These are phyloP conservation scores for Hystrix cristata DNA, from an alignment of 2,113 vertebrate genomes.

Conservation along the genomic window DNA sequence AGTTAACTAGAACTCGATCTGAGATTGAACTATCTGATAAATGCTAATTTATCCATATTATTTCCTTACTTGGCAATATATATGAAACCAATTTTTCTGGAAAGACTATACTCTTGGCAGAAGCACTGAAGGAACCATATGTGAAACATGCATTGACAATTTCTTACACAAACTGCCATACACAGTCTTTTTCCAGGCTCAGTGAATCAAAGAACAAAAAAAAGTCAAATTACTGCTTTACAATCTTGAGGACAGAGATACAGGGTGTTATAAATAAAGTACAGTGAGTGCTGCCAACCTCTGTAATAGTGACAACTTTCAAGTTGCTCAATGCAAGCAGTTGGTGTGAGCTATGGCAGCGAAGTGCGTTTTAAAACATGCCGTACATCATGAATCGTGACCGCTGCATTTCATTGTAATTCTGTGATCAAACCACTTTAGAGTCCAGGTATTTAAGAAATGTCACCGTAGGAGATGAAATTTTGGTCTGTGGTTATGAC, in stretches of 20 bases:
- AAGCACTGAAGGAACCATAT: neutral
- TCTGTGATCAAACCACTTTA: neutral
- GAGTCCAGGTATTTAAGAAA: neutral
- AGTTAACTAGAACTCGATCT: neutral
- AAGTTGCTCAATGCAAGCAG: neutral
- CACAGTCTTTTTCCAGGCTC: neutral
- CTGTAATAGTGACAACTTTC: neutral
- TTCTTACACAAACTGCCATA: neutral
- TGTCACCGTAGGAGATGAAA: neutral
- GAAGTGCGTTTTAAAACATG: neutral
- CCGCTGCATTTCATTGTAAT: neutral
- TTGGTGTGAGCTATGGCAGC: neutral
- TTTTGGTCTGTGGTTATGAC: neutral
- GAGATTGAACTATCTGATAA: neutral
- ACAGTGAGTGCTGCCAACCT: neutral
- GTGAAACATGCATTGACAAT: neutral
- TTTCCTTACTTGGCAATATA: constrained; percentile 9
- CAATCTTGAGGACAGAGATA: neutral
- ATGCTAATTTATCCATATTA: neutral
- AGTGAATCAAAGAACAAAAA: neutral
- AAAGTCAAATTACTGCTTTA: neutral
- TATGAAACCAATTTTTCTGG: neutral
- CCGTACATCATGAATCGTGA: neutral
- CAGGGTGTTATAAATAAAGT: neutral
- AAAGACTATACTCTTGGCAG: neutral